Conservation (phyloP, 2,797 vertebrate species). For the Glossophaga mutica region DNA sequence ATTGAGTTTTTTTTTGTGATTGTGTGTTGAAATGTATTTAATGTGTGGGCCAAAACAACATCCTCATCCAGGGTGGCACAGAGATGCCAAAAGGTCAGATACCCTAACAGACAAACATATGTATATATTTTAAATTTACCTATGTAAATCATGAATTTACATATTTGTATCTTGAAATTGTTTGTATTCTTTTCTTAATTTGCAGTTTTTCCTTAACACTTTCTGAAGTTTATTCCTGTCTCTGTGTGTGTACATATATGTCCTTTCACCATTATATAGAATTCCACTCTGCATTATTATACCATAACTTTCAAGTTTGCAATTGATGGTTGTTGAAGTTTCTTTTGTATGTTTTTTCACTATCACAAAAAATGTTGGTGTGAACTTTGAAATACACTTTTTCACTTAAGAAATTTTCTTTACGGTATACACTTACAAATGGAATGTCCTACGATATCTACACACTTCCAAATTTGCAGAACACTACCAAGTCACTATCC, state of each 20-base stretch:
- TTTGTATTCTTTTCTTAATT: background rate
- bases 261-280: background rate
- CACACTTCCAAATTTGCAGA: background rate
- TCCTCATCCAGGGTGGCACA: no score
- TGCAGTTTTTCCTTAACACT: background rate
- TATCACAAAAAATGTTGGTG: background rate
- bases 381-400: background rate
- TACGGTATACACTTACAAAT: background rate
- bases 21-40: no score
- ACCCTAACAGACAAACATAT: background rate
- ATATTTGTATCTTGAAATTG: background rate
- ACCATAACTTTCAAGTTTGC: background rate
- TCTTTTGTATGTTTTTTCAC: background rate
- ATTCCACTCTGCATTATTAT: background rate
- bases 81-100: no score
- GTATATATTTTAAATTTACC: background rate
- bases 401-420: background rate
- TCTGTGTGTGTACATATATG: background rate
- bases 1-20: no score
- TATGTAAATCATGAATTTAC: background rate
- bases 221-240: background rate
- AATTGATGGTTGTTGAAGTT: background rate
- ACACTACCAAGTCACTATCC: background rate
- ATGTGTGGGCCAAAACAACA: no score
- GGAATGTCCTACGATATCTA: background rate